Percentiles rank a stretch among this genome's conserved stretches.
Conservation (phyloP, 2,888 invertebrate species). For the Brassicogethes aeneus region DNA sequence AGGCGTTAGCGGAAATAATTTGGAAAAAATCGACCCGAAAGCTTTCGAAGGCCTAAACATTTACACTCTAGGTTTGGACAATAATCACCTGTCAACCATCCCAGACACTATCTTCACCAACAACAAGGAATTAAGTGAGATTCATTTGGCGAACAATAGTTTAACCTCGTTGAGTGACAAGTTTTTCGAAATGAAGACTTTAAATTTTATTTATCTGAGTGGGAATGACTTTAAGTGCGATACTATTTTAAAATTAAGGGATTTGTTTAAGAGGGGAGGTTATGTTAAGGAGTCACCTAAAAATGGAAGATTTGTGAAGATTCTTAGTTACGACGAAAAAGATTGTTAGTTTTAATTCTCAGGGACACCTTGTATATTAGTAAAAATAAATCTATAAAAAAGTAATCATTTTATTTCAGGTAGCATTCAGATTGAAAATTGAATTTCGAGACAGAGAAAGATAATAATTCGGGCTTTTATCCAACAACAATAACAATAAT, state of each 20-base stretch:
- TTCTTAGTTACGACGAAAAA: too few species aligned
- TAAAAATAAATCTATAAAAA: too few species aligned
- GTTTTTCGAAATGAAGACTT: background rate
- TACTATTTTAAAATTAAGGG: background rate
- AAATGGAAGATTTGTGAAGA: too few species aligned
- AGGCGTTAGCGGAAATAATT: constrained; percentile 7
- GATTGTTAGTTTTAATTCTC: too few species aligned
- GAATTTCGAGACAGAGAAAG: too few species aligned
- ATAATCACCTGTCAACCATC: constrained; percentile 6
- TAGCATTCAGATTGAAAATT: too few species aligned
- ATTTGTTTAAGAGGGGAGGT: background rate
- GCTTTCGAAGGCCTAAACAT: constrained; percentile 5
- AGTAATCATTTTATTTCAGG: too few species aligned
- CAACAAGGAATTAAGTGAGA: background rate
- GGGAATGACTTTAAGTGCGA: background rate
- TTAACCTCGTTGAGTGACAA: background rate
- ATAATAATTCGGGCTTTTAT: too few species aligned
- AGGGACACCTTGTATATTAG: too few species aligned
- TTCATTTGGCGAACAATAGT: background rate
- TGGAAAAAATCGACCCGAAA: constrained; percentile 7
- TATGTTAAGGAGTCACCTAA: background rate
- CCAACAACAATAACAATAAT: too few species aligned
- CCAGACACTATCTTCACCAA: constrained; percentile 3
- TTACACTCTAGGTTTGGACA: constrained; percentile 6
- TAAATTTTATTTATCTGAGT: background rate